Conservation (phyloP, 1,140 invertebrate species). For the Periplaneta americana region DNA sequence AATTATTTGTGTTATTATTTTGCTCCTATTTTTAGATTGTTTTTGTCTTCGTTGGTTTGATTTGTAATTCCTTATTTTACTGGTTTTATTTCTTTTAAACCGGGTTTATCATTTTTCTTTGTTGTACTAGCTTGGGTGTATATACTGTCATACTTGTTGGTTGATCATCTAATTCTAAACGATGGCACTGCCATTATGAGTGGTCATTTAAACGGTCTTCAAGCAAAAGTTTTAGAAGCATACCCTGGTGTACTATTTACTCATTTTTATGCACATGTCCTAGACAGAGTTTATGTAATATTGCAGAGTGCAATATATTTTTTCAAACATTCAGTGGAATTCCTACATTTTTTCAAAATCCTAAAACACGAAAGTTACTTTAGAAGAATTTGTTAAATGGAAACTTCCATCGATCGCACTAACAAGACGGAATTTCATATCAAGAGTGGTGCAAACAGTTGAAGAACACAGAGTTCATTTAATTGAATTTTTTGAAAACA, state of each 20-base stretch:
- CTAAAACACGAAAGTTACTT: neutral
- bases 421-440: neutral
- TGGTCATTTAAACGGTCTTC: neutral
- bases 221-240: neutral
- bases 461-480: neutral
- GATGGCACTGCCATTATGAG: neutral
- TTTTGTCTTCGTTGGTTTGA: no score
- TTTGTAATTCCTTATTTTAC: no score
- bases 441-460: neutral
- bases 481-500: neutral
- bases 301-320: conserved; percentile 2
- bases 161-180: no score
- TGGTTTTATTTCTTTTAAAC: no score
- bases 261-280: neutral
- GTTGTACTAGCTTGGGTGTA: no score
- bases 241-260: neutral
- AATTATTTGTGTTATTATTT: no score
- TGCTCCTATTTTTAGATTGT: no score
- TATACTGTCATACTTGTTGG: no score
- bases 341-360: neutral
- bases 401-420: neutral
- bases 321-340: neutral
- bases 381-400: neutral
- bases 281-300: neutral
- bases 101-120: no score